A percentile compares a stretch with the other conserved stretches of the same genome.
Conservation (phyloP, 1,140 invertebrate genomes). For the Drosophila murphyi region DNA sequence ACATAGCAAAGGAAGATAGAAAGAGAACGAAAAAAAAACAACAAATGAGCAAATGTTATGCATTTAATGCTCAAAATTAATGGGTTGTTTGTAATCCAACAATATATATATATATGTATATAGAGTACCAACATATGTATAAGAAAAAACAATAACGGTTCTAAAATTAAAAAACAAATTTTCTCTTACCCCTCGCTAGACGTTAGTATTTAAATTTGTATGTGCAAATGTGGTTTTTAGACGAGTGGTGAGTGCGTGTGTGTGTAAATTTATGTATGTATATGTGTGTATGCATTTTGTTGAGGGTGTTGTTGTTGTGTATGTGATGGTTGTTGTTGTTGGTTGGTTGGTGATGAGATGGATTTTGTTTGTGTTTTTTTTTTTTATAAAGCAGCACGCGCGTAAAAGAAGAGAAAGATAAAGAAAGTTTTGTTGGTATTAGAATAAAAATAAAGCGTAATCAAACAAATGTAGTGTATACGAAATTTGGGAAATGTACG, state of each 20-base stretch:
- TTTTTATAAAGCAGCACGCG: constrained; percentile 71
- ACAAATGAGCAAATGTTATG: constrained; percentile 57
- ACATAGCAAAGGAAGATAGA: constrained; percentile 32
- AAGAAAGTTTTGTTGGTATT: constrained; percentile 81
- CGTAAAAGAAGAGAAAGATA: constrained; percentile 80
- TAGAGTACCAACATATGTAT: constrained; percentile 7
- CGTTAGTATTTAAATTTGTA: constrained; percentile 72
- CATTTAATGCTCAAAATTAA: constrained; percentile 39
- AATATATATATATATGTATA: background rate
- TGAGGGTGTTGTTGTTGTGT: constrained; percentile 22
- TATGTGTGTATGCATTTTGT: no score
- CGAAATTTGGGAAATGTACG: constrained; percentile 29
- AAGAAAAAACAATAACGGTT: constrained; percentile 18
- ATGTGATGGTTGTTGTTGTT: constrained; percentile 41
- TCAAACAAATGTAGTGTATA: constrained; percentile 64
- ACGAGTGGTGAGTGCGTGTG: constrained; percentile 43
- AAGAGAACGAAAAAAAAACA: constrained; percentile 33
- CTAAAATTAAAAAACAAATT: constrained; percentile 53
- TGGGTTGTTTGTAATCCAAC: constrained; percentile 23
- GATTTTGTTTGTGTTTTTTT: constrained; percentile 27
- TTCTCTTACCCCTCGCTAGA: constrained; percentile 83
- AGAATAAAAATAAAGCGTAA: constrained; percentile 81
- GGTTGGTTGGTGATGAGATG: constrained; percentile 58
- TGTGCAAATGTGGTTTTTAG: constrained; percentile 44
- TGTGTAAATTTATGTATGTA: constrained; percentile 8